These are phyloP conservation scores for Calliphora vomitoria DNA, from an alignment of 2,888 invertebrate species.

Conservation along the genomic window DNA sequence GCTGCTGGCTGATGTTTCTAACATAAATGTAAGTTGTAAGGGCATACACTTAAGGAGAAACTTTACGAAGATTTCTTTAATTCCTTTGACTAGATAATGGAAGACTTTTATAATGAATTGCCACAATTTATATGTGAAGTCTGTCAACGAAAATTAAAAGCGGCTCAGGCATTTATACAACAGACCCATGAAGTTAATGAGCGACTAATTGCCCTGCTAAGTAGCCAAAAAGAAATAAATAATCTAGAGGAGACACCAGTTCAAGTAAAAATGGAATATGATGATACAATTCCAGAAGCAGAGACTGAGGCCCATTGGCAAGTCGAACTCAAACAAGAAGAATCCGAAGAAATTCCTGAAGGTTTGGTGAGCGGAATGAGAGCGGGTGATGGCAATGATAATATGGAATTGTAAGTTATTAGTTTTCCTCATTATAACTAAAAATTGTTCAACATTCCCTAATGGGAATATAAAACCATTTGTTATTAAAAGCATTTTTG, in stretches of 20 bases:
- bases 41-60: not conserved
- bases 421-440: too few species aligned
- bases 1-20: conserved; percentile 60
- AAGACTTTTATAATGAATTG: conserved; percentile 38
- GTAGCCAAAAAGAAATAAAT: not conserved
- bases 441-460: too few species aligned
- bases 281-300: not conserved
- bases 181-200: conserved; percentile 42
- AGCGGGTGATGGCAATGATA: not conserved
- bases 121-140: conserved; percentile 62
- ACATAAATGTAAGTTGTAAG: conserved; percentile 59
- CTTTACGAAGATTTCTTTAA: not conserved
- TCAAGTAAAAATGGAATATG: conserved; percentile 3
- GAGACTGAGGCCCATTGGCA: conserved; percentile 47
- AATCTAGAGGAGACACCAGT: conserved; percentile 5
- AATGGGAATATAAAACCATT: too few species aligned
- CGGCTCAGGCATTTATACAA: conserved; percentile 62
- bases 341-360: conserved; percentile 76
- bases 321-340: conserved; percentile 61
- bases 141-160: conserved; percentile 59
- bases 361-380: conserved; percentile 73
- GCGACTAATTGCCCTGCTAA: conserved; percentile 10
- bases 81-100: conserved; percentile 34
- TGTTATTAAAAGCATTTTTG: too few species aligned
- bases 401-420: not conserved